Evolutionary conservation across 2,113 vertebrate genomes (phyloP).

Genomic region (Phoxinus phoxinus): DNA sequence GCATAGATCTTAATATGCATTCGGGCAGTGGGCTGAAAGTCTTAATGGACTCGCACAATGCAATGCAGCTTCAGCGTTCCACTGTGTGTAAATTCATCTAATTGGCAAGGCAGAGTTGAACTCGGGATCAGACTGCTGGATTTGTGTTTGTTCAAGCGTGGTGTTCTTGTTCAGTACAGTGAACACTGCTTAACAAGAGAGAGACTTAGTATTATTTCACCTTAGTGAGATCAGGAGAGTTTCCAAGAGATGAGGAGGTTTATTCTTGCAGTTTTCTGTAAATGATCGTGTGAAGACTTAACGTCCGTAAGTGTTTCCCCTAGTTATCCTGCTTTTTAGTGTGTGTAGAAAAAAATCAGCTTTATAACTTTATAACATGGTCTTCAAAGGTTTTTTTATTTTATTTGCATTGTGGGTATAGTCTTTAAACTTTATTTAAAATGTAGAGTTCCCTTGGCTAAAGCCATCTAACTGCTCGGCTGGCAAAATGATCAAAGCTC

Average conservation of each 20-base stretch:
- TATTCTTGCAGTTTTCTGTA: neutral
- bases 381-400: neutral
- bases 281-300: neutral
- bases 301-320: neutral
- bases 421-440: slow-evolving; percentile 12
- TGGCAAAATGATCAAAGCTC: slow-evolving; percentile 49
- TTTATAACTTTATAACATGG: too few relatives aligned
- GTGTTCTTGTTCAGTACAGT: slow-evolving; percentile 3
- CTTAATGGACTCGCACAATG: slow-evolving; percentile 20
- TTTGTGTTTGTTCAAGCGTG: slow-evolving; percentile 6
- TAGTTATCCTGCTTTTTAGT: neutral
- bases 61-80: slow-evolving; percentile 1
- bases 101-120: slow-evolving; percentile 42
- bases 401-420: neutral
- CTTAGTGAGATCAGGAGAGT: slow-evolving; percentile 2
- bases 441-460: neutral
- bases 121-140: slow-evolving; percentile 48
- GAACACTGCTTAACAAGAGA: slow-evolving; percentile 16
- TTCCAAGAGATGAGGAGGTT: neutral
- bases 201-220: slow-evolving; percentile 15
- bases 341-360: neutral
- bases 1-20: slow-evolving; percentile 38
- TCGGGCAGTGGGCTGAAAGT: slow-evolving; percentile 18
- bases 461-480: slow-evolving; percentile 6
- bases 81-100: slow-evolving; percentile 30